Evolutionary conservation across 1,140 invertebrate species (phyloP).

Genomic region (Scaptomyza graminum): DNA sequence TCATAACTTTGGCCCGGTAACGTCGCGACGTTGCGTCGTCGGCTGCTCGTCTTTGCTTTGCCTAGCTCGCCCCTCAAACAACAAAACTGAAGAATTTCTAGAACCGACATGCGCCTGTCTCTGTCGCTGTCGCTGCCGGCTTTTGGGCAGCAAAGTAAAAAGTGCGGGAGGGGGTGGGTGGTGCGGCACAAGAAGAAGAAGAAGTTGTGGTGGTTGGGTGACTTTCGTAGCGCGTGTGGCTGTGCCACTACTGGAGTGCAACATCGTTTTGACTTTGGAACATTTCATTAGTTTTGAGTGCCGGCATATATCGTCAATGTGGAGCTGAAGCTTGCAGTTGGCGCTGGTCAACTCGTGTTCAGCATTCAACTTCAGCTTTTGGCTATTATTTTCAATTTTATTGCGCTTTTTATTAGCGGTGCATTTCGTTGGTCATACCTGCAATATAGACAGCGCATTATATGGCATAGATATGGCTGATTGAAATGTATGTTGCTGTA

Average conservation of each 20-base stretch:
- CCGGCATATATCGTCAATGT: conserved; percentile 75
- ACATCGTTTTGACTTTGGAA: conserved; percentile 77
- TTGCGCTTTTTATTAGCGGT: conserved; percentile 79
- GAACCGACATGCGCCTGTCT: conserved; percentile 49
- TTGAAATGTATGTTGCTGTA: conserved; percentile 74
- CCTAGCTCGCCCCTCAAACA: conserved; percentile 3
- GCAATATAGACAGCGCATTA: conserved; percentile 51
- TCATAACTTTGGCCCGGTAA: conserved; percentile 69
- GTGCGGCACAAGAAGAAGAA: background rate
- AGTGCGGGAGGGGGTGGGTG: conserved; percentile 17
- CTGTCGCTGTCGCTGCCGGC: conserved; percentile 24
- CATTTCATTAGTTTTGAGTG: conserved; percentile 82
- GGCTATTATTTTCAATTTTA: conserved; percentile 82
- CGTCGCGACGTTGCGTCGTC: conserved; percentile 23
- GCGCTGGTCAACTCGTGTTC: conserved; percentile 27
- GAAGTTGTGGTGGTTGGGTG: conserved; percentile 43
- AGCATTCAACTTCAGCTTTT: conserved; percentile 40
- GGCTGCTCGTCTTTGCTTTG: conserved; percentile 66
- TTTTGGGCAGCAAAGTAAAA: background rate
- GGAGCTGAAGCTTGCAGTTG: conserved; percentile 11
- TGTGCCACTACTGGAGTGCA: conserved; percentile 37
- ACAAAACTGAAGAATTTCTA: conserved; percentile 69
- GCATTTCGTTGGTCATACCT: conserved; percentile 46
- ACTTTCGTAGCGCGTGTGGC: conserved; percentile 64
- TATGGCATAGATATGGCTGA: conserved; percentile 65